Evolutionary conservation across 2,888 invertebrate species (phyloP).

Genomic region (Margaritifera margaritifera): DNA sequence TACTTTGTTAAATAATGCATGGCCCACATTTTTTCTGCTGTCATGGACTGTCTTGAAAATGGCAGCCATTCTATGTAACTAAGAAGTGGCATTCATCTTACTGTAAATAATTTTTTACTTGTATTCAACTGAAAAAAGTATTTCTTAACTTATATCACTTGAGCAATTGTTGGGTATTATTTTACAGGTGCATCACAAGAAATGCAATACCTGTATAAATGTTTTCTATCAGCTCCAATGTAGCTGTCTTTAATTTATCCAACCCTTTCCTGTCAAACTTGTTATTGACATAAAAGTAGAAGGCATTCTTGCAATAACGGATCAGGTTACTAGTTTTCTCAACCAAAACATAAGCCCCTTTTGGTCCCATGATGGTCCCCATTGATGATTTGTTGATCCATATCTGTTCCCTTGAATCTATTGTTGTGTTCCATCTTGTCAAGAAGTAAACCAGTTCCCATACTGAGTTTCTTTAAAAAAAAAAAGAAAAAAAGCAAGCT

Average conservation of each 20-base stretch:
- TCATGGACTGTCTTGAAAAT: too few relatives aligned
- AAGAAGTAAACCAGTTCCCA: constrained; percentile 46
- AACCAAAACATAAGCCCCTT: constrained; percentile 17
- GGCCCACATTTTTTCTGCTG: too few relatives aligned
- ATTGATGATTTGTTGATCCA: constrained; percentile 23
- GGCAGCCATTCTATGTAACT: too few relatives aligned
- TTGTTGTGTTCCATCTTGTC: constrained; percentile 14
- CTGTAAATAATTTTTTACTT: too few relatives aligned
- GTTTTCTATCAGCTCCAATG: constrained; percentile 24
- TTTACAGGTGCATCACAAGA: neutral
- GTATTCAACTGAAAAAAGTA: too few relatives aligned
- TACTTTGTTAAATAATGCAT: too few relatives aligned
- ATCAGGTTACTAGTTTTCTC: constrained; percentile 6
- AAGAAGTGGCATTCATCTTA: too few relatives aligned
- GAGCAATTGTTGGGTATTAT: too few relatives aligned
- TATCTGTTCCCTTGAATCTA: constrained; percentile 32
- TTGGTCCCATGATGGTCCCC: constrained; percentile 20
- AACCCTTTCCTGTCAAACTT: constrained; percentile 32
- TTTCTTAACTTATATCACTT: too few relatives aligned
- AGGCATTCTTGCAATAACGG: constrained; percentile 28
- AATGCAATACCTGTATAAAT: constrained; percentile 22
- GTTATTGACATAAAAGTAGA: constrained; percentile 27
- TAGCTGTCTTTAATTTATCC: constrained; percentile 15
- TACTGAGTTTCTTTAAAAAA: constrained; percentile 29
- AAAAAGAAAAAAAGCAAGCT: too few relatives aligned